A percentile compares a stretch with the other conserved stretches of the same genome.
phyloP scores from a whole-genome alignment of 2,888 invertebrate species.

The Pristionchus fissidentatus region DNA sequence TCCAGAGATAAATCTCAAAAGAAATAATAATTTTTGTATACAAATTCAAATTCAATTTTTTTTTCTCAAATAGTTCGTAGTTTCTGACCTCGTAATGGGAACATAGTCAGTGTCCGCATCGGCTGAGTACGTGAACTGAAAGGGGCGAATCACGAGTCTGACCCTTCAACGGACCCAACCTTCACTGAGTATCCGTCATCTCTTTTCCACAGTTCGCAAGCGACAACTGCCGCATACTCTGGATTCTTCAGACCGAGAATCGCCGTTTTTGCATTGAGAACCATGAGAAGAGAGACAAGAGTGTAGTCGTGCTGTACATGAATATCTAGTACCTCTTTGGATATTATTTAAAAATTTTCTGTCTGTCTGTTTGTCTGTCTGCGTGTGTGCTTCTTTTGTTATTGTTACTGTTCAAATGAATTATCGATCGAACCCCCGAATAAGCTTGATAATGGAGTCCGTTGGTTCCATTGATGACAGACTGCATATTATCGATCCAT shows the following conservation, averaged over 20 bases:
- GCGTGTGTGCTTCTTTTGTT: too few relatives aligned
- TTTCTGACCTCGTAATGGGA: conserved; percentile 1
- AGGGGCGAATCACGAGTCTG: not conserved
- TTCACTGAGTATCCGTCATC: conserved; percentile 39
- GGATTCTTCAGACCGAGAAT: conserved; percentile 37
- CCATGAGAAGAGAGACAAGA: conserved; percentile 27
- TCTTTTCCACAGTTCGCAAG: conserved; percentile 47
- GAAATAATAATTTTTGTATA: not conserved
- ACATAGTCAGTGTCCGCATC: conserved; percentile 32
- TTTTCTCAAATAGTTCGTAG: too few relatives aligned
- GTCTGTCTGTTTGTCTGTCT: too few relatives aligned
- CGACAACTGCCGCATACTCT: conserved; percentile 47
- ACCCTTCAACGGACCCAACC: not conserved
- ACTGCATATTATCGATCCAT: conserved; percentile 48
- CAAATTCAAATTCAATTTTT: not conserved
- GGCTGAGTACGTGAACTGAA: conserved; percentile 26
- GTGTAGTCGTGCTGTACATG: conserved; percentile 44
- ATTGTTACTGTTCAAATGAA: not conserved
- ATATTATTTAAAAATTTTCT: not conserved
- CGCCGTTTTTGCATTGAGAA: conserved; percentile 36
- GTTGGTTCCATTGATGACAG: conserved; percentile 29
- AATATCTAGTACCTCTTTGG: not conserved
- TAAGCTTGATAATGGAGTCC: conserved; percentile 46
- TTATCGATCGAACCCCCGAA: conserved; percentile 47
- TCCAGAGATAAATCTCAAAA: conserved; percentile 15